Conservation (phyloP, 2,113 vertebrate species). For the Sylvicapra grimmia region DNA sequence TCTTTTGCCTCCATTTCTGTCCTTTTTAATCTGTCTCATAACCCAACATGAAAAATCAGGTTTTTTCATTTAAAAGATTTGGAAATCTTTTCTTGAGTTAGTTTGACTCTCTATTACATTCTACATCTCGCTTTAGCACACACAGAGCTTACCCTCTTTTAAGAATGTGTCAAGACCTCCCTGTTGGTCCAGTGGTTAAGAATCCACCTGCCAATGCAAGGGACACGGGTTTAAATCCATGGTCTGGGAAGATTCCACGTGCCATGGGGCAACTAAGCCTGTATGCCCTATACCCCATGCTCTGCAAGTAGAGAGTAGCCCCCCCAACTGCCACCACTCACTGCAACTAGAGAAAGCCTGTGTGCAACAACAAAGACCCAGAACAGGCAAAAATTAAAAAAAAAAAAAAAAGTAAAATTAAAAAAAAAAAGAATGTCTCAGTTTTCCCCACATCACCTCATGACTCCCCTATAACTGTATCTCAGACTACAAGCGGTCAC, state of each 20-base stretch:
- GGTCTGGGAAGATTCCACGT: not conserved
- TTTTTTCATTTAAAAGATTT: constrained; percentile 1
- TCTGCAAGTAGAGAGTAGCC: not conserved
- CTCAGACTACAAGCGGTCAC: not conserved
- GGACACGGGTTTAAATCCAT: not conserved
- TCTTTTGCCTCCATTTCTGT: not conserved
- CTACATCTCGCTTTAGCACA: not conserved
- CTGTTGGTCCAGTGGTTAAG: not conserved
- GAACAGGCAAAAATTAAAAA: not conserved
- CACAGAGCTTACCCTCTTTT: not conserved
- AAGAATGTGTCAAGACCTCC: not conserved
- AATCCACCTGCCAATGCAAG: not conserved
- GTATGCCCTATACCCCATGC: not conserved
- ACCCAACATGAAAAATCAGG: not conserved
- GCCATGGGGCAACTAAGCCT: not conserved
- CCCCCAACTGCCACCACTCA: not conserved
- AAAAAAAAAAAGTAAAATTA: not conserved
- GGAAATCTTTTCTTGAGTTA: not conserved
- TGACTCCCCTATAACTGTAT: not conserved
- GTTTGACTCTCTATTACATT: not conserved
- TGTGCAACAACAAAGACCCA: not conserved
- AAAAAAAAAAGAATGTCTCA: not conserved
- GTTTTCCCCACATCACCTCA: not conserved
- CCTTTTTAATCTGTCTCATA: not conserved
- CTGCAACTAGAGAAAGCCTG: not conserved